Percentiles rank a stretch among this genome's conserved stretches.
These are phyloP conservation scores for Pantelozetes paolii DNA, from an alignment of 2,888 invertebrate genomes.

Conservation along the genomic window DNA sequence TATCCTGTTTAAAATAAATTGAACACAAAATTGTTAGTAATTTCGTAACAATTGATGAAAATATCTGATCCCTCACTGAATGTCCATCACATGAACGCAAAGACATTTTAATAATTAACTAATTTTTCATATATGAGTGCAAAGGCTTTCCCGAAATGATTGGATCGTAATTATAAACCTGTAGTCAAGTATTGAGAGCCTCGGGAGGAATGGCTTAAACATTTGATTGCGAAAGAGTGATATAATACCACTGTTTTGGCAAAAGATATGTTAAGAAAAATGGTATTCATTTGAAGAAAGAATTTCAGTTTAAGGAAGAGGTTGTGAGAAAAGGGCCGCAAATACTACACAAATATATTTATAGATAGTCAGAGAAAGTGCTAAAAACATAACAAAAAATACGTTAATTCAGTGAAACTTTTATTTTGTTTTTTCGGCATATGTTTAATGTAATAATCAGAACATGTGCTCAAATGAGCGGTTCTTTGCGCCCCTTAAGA, in stretches of 20 bases:
- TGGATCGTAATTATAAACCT: not conserved
- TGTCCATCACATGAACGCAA: too few relatives aligned
- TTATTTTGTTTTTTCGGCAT: not conserved
- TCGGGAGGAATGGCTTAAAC: too few relatives aligned
- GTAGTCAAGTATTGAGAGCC: not conserved
- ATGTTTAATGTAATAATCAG: constrained; percentile 25
- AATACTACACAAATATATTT: not conserved
- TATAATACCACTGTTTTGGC: not conserved
- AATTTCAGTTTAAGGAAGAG: constrained; percentile 4
- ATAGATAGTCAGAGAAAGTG: not conserved
- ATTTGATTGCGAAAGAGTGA: too few relatives aligned
- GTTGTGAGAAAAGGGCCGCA: not conserved
- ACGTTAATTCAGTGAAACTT: too few relatives aligned
- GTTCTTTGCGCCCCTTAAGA: not conserved
- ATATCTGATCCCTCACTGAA: too few relatives aligned
- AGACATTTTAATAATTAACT: constrained; percentile 22
- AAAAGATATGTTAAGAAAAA: not conserved
- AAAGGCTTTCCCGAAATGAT: not conserved
- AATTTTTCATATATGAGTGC: not conserved
- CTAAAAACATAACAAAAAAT: not conserved
- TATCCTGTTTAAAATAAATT: too few relatives aligned
- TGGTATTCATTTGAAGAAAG: not conserved
- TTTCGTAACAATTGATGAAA: too few relatives aligned
- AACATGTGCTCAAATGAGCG: constrained; percentile 24
- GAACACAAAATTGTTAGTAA: too few relatives aligned